Evolutionary conservation across 2,888 invertebrate genomes (phyloP).

Genomic region (Nemotelus nigrinus): DNA sequence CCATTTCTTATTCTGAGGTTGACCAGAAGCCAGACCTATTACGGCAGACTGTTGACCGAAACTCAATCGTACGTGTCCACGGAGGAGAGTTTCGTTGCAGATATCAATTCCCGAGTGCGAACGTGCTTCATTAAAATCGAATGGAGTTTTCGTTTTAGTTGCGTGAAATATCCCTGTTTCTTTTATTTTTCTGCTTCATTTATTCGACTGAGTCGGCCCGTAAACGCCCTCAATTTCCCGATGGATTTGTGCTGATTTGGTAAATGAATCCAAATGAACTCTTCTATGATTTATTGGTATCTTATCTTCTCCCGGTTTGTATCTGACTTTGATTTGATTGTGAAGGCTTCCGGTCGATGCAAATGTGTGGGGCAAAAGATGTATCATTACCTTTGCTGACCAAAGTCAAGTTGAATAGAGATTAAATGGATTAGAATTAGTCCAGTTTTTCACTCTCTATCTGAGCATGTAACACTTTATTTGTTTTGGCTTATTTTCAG

Average conservation of each 20-base stretch:
- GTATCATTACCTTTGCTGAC: too few species aligned
- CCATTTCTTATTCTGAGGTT: neutral
- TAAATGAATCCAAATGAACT: constrained; percentile 33
- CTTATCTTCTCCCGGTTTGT: neutral
- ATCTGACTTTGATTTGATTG: constrained; percentile 6
- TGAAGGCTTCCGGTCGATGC: neutral
- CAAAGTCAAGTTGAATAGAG: too few species aligned
- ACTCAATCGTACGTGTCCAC: constrained; percentile 18
- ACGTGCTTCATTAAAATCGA: constrained; percentile 47
- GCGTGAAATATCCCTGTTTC: constrained; percentile 41
- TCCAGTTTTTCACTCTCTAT: too few species aligned
- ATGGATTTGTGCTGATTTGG: constrained; percentile 40
- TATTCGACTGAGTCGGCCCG: constrained; percentile 9
- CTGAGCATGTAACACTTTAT: too few species aligned
- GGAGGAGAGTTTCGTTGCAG: constrained; percentile 9
- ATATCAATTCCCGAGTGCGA: constrained; percentile 41
- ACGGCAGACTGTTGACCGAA: neutral
- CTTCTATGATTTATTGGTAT: constrained; percentile 24
- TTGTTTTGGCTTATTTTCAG: too few species aligned
- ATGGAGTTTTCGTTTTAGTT: constrained; percentile 46
- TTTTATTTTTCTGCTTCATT: constrained; percentile 45
- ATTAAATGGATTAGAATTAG: too few species aligned
- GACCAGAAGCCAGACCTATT: neutral
- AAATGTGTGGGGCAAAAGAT: too few species aligned
- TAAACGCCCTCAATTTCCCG: constrained; percentile 8